These are phyloP conservation scores for Sandelia bainsii DNA, from an alignment of 2,797 vertebrate species.

Conservation along the genomic window DNA sequence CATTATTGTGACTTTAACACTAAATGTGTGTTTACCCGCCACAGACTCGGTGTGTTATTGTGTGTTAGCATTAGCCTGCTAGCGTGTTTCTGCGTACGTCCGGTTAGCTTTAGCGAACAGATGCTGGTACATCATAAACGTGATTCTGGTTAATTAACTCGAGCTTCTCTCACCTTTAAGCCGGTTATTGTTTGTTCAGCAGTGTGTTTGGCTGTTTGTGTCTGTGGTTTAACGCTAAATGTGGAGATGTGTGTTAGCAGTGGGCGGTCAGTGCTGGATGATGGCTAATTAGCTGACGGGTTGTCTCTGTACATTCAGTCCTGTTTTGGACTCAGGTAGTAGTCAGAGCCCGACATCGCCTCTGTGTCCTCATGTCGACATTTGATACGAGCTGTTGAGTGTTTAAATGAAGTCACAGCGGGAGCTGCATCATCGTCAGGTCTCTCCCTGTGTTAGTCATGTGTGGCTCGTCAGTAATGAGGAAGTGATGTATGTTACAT, in stretches of 20 bases:
- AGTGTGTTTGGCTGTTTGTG: background rate
- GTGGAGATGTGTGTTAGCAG: background rate
- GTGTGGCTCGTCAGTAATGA: background rate
- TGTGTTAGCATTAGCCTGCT: constrained; percentile 60
- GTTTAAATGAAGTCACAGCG: background rate
- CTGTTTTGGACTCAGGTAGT: constrained; percentile 19
- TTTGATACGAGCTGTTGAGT: background rate
- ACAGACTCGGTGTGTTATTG: constrained; percentile 35
- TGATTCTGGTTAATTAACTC: background rate
- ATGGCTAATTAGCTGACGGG: constrained; percentile 5
- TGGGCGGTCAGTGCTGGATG: background rate
- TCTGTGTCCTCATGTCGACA: background rate
- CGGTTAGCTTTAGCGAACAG: constrained; percentile 40
- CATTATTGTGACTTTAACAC: background rate
- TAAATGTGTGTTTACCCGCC: background rate
- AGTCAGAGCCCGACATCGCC: constrained; percentile 11
- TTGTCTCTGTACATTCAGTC: background rate
- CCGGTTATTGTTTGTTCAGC: fast-evolving
- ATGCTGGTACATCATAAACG: background rate
- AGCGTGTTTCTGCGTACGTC: constrained; percentile 52
- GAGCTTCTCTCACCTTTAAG: background rate
- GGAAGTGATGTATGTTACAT: constrained; percentile 1
- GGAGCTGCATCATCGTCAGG: background rate
- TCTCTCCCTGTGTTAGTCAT: background rate
- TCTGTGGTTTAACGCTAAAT: fast-evolving